Base-by-base conservation (phyloP, 2,888 invertebrate species). In the Caenorhabditis parvicauda region DNA sequence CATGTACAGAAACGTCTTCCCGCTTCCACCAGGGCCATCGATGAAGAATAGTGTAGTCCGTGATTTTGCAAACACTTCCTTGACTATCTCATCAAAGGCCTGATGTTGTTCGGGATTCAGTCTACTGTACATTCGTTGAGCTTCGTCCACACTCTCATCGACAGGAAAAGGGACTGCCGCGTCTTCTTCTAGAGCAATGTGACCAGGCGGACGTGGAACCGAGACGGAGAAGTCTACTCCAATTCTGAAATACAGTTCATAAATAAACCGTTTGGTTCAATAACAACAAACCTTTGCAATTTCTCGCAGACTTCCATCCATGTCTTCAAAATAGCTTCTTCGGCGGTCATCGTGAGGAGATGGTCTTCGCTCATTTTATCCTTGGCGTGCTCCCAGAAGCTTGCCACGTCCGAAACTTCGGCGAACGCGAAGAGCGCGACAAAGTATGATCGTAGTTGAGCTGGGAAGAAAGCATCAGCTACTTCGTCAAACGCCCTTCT, bases 21-120 rank as follows among this genome's bases (percentile, higher is more conserved):
- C 83, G n/a, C 81, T 79, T 17, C 83, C 83, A 3, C 82, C 82
- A 2, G 82, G 81, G 19, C 81, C 83, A 67, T 83, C 82, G 5
- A 82, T 50, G 32, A 25, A 50, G 47, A 78, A 70, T 29, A 62
- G 56, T 19, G 45, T 17, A 3, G 47, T 42, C 1, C 45, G 21
- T 12, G 22, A 3, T 4, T 38, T 37, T 12, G 39, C 43, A 1
- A 63, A 52, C 1, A 67, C 22, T 2, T 39, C 22, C 17, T 25
- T 24, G 6, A 54, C 3, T 3, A 52, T 48, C 5, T 14, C n/a
- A 7, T 62, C 47, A 28, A 41, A 51, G 2, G 47, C 51, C 0
- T 3, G 1, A 12, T 27, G 46, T 24, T 68, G 66, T 27, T 54
- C 45, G 14, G 25, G 29, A 45, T 62, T 67, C 24, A 67, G 17